Percentiles rank a stretch among this genome's conserved stretches.
Conservation (phyloP, 2,797 vertebrate species). For the Enteromius trimaculatus region DNA sequence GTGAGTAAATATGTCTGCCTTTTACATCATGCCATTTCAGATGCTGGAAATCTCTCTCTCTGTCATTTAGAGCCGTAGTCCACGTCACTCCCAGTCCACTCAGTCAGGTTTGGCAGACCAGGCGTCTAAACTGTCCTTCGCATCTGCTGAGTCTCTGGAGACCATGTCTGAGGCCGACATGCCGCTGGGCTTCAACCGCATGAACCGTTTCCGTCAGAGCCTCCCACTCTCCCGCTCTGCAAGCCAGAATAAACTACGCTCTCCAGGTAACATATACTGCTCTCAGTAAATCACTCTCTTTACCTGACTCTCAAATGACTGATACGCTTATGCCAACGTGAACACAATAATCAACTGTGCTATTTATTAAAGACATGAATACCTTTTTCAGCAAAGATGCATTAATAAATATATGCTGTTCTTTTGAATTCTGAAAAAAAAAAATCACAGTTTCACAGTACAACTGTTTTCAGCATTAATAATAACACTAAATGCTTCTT, state of each 20-base stretch:
- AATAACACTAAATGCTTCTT: not conserved
- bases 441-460: not conserved
- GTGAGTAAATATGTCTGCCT: not conserved
- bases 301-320: not conserved
- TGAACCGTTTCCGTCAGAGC: conserved; percentile 98
- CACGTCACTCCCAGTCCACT: conserved; percentile 92
- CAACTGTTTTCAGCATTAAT: not conserved
- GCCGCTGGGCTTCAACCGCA: conserved; percentile 94
- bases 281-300: not conserved
- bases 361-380: not conserved
- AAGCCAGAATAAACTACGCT: conserved; percentile 97
- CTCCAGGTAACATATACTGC: conserved; percentile 84
- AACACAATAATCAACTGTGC: not conserved
- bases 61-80: conserved; percentile 88
- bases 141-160: conserved; percentile 95
- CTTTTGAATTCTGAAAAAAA: not conserved
- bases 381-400: not conserved
- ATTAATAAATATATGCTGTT: not conserved
- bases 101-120: conserved; percentile 97
- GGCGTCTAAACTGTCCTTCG: conserved; percentile 95
- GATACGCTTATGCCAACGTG: no score
- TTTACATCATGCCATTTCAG: conserved; percentile 23
- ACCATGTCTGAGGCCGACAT: conserved; percentile 98
- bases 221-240: conserved; percentile 93
- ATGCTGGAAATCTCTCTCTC: conserved; percentile 27